Evolutionary conservation across 2,888 invertebrate genomes (phyloP), one percentile per base, ranked within the genome.

Genomic region (Tiliacea aurago): DNA sequence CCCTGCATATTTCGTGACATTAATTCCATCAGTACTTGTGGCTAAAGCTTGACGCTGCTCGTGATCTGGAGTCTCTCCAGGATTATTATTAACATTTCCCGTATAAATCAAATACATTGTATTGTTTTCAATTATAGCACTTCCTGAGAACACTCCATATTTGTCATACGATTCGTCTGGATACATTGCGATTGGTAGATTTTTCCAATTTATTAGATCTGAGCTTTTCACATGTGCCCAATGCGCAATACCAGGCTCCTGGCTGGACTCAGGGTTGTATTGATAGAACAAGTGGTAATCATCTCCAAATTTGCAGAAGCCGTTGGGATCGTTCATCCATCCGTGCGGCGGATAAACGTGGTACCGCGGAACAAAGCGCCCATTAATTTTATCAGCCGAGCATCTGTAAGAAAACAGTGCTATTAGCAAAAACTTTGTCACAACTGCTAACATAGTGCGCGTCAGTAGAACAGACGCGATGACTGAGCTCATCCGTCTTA

Each of bases 311-410:
- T 89, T 78, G 68, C 95, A 91, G 76, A 97, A 95, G 9, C 97
- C 97, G 71, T 97, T 97, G 0, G 97, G 97, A 71, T 97, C 97
- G 84, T 97, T 97, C 91, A 96, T 95, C 97, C 97, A 97, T 58
- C 96, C 96, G 6, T 80, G 28, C 0, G 89, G 90, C 0, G 95
- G 94, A 6, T 92, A 90, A 37, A 94, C 80, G 69, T 96, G 96
- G 73, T 92, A 95, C 0, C 89, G 87, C 4, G 95, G 95, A 62
- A 91, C 91, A 63, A 87, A 95, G 0, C 87, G 88, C 9, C 0
- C 87, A 9, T 89, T 83, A 3, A 90, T 86, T 28, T 41, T 6
- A 4, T 74, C 53, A 6, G 84, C 83, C 15, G 75, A 77, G 23
- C 84, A 87, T 28, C 78, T 86, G 81, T 76, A 89, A 77, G 78